Evolutionary conservation across 2,888 invertebrate genomes (phyloP), one percentile per base, ranked within the genome.

Genomic region (Brachyptera risi): DNA sequence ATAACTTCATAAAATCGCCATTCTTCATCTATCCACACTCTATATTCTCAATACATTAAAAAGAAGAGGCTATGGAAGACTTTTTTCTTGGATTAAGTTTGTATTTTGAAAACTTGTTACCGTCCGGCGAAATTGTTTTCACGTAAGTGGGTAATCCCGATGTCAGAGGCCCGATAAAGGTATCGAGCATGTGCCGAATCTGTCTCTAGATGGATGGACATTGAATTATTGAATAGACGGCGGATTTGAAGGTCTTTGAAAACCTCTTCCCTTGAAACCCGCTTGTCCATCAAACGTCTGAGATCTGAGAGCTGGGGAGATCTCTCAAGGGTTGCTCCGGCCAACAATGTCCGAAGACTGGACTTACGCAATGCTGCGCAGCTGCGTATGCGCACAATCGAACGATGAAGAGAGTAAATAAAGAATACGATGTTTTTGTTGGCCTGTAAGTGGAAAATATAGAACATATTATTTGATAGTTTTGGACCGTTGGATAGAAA

Each of bases 251-350:
- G 42, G 19, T 11, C 17, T 42, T 19, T 24, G 31, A 51, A n/a
- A n/a, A 5, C 51, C 17, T 3, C 54, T 54, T n/a, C 17, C n/a
- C n/a, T n/a, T n/a, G n/a, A n/a, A n/a, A n/a, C n/a, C 13, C 54
- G 54, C 54, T 54, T 54, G 54, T 54, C 54, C 37, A 38, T 54
- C 54, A 54, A 54, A 27, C 15, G 54, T 54, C 54, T 35, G 21
- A 31, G 19, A 49, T 51, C 51, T 51, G 27, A 11, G 31, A 31
- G n/a, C n/a, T n/a, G n/a, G n/a, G n/a, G 31, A 11, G 31, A 7
- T 31, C 7, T 31, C 31, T 31, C 11, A 11, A 5, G 31, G 7
- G 11, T 7, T 31, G 31, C 31, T 7, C 7, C 31, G 5, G 31
- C 31, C 5, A 31, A 31, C 31, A 31, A 31, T 11, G 5, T 31